Evolutionary conservation across 2,888 invertebrate genomes (phyloP).

Genomic region (Crepidodera aurea): DNA sequence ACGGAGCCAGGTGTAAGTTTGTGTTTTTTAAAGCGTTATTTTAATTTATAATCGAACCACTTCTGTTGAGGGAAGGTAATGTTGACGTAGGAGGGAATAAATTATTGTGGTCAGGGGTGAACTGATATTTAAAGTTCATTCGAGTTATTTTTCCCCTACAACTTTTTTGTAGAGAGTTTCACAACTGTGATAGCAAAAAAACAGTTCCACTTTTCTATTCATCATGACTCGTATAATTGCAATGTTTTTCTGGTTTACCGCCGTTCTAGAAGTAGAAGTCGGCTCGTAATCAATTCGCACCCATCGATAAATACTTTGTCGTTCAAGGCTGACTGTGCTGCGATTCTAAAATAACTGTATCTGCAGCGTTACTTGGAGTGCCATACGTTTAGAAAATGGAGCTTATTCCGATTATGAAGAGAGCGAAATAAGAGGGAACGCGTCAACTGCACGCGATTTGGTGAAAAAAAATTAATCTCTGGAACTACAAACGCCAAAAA

Average conservation of each 20-base stretch:
- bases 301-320: slow-evolving; percentile 22
- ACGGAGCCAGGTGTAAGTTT: no score
- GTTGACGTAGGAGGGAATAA: no score
- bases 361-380: slow-evolving; percentile 13
- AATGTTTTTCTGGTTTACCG: not conserved
- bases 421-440: not conserved
- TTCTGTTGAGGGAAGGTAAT: no score
- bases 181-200: not conserved
- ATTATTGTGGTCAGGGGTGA: no score
- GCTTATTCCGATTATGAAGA: not conserved
- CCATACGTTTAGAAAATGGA: not conserved
- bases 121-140: no score
- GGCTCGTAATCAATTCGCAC: slow-evolving; percentile 4
- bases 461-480: no score
- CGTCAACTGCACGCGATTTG: not conserved
- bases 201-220: not conserved
- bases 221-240: not conserved
- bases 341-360: slow-evolving; percentile 34
- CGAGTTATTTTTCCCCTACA: no score
- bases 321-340: slow-evolving; percentile 32
- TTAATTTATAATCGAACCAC: no score
- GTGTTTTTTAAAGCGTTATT: no score
- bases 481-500: no score
- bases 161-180: no score
- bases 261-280: not conserved